A percentile compares a stretch with the other conserved stretches of the same genome.
Evolutionary conservation across 2,113 vertebrate species (phyloP).

Genomic region (Siniperca chuatsi): DNA sequence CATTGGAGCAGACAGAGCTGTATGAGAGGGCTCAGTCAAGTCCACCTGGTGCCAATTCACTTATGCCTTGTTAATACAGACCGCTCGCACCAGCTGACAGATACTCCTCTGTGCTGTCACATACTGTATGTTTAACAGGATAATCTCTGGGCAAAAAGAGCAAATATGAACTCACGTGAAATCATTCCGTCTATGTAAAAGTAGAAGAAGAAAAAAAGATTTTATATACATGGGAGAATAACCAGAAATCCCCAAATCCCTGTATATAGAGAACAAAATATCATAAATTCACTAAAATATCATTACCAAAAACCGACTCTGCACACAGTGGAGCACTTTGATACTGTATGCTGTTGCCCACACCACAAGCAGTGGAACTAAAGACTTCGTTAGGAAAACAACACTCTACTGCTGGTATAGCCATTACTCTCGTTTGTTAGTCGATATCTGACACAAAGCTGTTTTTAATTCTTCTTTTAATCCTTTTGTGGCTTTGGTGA

Average conservation of each 20-base stretch:
- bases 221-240: not conserved
- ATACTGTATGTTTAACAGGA: slow-evolving; percentile 22
- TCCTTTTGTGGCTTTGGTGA: not conserved
- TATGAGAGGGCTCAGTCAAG: slow-evolving; percentile 39
- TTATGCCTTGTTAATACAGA: slow-evolving; percentile 30
- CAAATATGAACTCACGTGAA: slow-evolving; percentile 11
- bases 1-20: slow-evolving; percentile 43
- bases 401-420: too few species aligned
- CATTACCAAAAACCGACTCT: not conserved
- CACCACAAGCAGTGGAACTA: not conserved
- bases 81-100: slow-evolving; percentile 4
- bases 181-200: not conserved
- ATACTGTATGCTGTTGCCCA: not conserved
- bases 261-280: not conserved
- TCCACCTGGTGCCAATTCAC: slow-evolving; percentile 38
- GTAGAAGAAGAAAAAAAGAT: not conserved
- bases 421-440: not conserved
- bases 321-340: not conserved
- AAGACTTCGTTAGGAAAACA: not conserved
- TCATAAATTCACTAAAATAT: not conserved
- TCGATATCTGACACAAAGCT: not conserved
- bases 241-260: not conserved
- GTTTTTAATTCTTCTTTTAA: not conserved
- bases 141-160: not conserved
- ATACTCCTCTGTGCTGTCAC: slow-evolving; percentile 29